Evolutionary conservation across 2,888 invertebrate genomes (phyloP).

Genomic region (Pandemis heparana): DNA sequence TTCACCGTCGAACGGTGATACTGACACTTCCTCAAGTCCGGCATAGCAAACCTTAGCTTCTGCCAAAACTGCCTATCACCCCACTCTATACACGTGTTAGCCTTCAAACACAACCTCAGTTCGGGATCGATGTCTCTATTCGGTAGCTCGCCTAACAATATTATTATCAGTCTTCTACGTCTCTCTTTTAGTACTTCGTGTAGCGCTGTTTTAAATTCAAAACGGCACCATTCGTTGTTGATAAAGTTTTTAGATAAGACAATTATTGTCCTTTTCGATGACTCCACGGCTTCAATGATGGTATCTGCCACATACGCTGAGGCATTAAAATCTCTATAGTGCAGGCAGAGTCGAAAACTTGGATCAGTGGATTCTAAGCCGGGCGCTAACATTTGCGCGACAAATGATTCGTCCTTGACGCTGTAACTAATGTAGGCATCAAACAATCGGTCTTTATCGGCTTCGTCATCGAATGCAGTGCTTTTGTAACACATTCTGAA

Average conservation of each 20-base stretch:
- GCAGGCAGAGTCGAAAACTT: slow-evolving; percentile 94
- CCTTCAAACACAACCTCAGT: slow-evolving; percentile 94
- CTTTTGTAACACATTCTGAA: slow-evolving; percentile 94
- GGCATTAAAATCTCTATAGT: slow-evolving; percentile 96
- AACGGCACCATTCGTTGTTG: slow-evolving; percentile 97
- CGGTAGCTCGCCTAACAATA: slow-evolving; percentile 95
- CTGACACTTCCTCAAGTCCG: slow-evolving; percentile 89
- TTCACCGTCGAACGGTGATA: slow-evolving; percentile 89
- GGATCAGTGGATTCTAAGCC: slow-evolving; percentile 93
- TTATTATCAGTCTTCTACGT: slow-evolving; percentile 94
- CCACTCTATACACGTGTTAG: slow-evolving; percentile 96
- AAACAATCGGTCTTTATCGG: slow-evolving; percentile 94
- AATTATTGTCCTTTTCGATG: slow-evolving; percentile 95
- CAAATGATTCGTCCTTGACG: slow-evolving; percentile 96
- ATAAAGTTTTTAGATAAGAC: slow-evolving; percentile 97
- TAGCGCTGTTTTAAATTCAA: slow-evolving; percentile 97
- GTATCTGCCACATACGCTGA: slow-evolving; percentile 96
- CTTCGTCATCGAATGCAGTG: slow-evolving; percentile 91
- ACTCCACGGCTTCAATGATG: slow-evolving; percentile 96
- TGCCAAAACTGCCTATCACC: slow-evolving; percentile 99
- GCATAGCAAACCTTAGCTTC: slow-evolving; percentile 96
- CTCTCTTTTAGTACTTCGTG: slow-evolving; percentile 95
- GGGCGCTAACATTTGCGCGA: slow-evolving; percentile 94
- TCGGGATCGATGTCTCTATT: slow-evolving; percentile 96
- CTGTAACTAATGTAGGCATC: slow-evolving; percentile 98